Percentiles rank a stretch among this genome's conserved stretches.
Conservation (phyloP, 2,888 invertebrate genomes). For the Sphaeridia pumilis region DNA sequence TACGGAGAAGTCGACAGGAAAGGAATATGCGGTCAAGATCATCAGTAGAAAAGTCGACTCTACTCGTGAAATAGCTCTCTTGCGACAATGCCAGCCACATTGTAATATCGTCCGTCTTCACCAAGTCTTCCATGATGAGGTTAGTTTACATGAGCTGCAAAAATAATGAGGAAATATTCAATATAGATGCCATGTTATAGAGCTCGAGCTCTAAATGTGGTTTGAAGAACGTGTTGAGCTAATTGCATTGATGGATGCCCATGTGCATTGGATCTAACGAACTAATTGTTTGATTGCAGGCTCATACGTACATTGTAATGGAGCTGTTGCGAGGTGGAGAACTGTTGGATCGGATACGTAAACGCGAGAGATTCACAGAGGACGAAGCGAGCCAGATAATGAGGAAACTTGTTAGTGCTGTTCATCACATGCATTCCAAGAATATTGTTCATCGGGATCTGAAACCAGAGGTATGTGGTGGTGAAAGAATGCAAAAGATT, state of each 20-base stretch:
- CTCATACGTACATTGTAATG: conserved; percentile 78
- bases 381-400: conserved; percentile 65
- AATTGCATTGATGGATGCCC: not conserved
- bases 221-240: not conserved
- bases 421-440: conserved; percentile 69
- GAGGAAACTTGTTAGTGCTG: conserved; percentile 67
- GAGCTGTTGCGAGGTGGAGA: conserved; percentile 79
- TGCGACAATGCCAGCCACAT: conserved; percentile 77
- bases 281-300: conserved; percentile 41
- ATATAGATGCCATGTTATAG: no score
- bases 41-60: conserved; percentile 55
- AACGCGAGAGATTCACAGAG: conserved; percentile 60
- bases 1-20: conserved; percentile 56
- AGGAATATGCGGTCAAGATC: conserved; percentile 80
- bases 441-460: conserved; percentile 85
- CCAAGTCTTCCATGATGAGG: conserved; percentile 72
- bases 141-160: conserved; percentile 37
- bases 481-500: not conserved
- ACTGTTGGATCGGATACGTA: conserved; percentile 54
- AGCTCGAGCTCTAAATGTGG: not conserved
- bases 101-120: conserved; percentile 72
- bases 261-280: not conserved
- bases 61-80: conserved; percentile 60
- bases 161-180: not conserved
- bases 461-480: conserved; percentile 69